Percentiles rank a stretch among this genome's conserved stretches.
Conservation (phyloP, 92 coral and sea anemone species). For the Paramuricea clavata region DNA sequence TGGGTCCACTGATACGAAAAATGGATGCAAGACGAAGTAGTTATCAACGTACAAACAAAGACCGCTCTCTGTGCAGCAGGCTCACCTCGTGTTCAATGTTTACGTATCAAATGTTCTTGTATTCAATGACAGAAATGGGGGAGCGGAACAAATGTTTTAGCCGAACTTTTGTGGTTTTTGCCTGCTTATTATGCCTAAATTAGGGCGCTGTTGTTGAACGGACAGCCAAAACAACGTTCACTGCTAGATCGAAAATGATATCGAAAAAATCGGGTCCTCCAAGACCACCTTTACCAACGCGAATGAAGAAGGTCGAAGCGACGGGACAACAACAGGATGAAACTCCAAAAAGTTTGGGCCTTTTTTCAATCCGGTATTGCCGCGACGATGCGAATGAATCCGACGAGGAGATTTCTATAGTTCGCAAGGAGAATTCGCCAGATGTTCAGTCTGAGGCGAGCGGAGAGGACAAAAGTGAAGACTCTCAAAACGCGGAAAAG, state of each 20-base stretch:
- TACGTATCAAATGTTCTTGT: not conserved
- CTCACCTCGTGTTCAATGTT: constrained; percentile 3
- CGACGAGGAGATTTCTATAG: constrained; percentile 95
- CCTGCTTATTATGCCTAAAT: constrained; percentile 20
- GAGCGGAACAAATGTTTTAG: not conserved
- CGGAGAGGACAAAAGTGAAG: constrained; percentile 38
- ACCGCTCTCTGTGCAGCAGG: not conserved
- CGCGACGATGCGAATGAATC: constrained; percentile 76
- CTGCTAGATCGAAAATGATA: constrained; percentile 10
- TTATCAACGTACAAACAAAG: not conserved
- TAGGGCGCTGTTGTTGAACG: constrained; percentile 7
- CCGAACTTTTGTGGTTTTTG: constrained; percentile 10
- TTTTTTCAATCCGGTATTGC: constrained; percentile 91
- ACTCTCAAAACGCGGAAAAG: constrained; percentile 51
- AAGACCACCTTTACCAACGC: constrained; percentile 91
- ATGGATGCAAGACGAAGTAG: not conserved
- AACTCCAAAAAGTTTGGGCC: constrained; percentile 68
- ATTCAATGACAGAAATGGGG: not conserved
- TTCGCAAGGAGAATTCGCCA: constrained; percentile 72
- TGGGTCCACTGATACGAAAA: no score
- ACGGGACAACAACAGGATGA: constrained; percentile 61
- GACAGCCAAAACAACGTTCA: not conserved
- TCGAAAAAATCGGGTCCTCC: constrained; percentile 80
- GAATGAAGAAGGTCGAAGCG: constrained; percentile 36
- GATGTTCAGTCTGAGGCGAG: constrained; percentile 12